Evolutionary conservation across 2,797 vertebrate genomes (phyloP).

Genomic region (Numenius phaeopus): DNA sequence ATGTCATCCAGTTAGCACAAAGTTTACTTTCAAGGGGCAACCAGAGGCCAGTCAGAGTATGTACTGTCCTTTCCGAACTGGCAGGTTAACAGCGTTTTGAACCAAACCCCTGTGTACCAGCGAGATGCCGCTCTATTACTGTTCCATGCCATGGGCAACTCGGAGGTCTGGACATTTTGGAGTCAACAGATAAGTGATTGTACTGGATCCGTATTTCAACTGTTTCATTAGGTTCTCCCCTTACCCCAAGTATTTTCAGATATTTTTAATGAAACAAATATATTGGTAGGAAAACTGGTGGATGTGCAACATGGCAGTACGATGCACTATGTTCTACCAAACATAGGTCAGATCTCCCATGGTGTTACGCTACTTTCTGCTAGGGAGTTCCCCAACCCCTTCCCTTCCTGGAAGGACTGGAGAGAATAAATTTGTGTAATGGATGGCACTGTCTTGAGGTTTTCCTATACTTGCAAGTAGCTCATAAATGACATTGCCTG

Average conservation of each 20-base stretch:
- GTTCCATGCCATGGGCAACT: neutral
- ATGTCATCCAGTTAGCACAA: neutral
- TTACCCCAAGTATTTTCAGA: neutral
- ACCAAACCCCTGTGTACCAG: neutral
- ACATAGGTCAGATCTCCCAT: neutral
- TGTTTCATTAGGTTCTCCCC: neutral
- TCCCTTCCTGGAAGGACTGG: neutral
- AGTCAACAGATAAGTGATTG: neutral
- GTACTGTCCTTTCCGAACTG: neutral
- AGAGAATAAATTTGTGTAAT: neutral
- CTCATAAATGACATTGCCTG: neutral
- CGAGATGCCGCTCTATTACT: neutral
- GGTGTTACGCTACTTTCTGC: neutral
- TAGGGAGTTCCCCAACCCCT: neutral
- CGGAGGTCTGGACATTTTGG: neutral
- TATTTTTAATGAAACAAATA: neutral
- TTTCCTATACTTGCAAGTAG: neutral
- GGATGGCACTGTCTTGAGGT: neutral
- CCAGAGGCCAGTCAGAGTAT: neutral
- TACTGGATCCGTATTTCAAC: fast-evolving
- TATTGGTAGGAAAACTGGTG: neutral
- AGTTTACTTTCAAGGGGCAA: neutral
- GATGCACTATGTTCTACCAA: neutral
- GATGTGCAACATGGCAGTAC: neutral
- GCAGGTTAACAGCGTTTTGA: neutral